Base-by-base conservation (phyloP, 1,140 invertebrate genomes). In the Brachionus calyciflorus region DNA sequence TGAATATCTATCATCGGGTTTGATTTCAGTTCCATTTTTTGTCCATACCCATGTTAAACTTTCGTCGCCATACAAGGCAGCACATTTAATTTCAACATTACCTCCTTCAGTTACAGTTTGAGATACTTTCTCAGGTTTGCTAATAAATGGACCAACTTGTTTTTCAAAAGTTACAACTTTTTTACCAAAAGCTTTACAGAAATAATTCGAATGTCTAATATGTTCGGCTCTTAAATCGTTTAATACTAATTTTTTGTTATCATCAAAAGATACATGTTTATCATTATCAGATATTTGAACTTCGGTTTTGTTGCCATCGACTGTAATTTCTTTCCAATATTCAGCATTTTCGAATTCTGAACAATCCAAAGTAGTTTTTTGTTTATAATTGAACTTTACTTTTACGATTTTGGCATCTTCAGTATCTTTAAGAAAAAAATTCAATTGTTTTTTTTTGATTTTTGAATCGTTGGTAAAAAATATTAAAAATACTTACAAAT, bases 51-150 rank as follows among this genome's bases (percentile, higher is more conserved):
- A n/a, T n/a, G n/a, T n/a, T n/a, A n/a, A n/a, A n/a, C n/a, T n/a
- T n/a, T n/a, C 69, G 3, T 49, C 17, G 10, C 69, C 69, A 26
- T 73, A 73, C 28, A 73, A 55, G 24, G 19, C n/a, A 40, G 14
- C 40, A 17, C 69, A 73, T 33, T 19, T 73, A 12, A 73, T 24
- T 24, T 40, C 46, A 55, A 51, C 48, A 37, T 73, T 73, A 4
- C 69, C 46, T 21, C 48, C 69, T 26, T 49, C 69, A 24, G 69
- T 73, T 21, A 73, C 69, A 30, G 69, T 73, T 55, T 73, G 46
- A n/a, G 69, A 73, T 49, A 28, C 28, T 26, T 73, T 73, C 17
- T 73, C 69, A 12, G 69, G 69, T 21, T 28, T 30, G 26, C 17
- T 51, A 1, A 73, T 49, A 21, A 26, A 73, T 12, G 69, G 69